Evolutionary conservation across 1,140 invertebrate genomes (phyloP), one percentile per base, ranked within the genome.

Genomic region (Steinernema feltiae): DNA sequence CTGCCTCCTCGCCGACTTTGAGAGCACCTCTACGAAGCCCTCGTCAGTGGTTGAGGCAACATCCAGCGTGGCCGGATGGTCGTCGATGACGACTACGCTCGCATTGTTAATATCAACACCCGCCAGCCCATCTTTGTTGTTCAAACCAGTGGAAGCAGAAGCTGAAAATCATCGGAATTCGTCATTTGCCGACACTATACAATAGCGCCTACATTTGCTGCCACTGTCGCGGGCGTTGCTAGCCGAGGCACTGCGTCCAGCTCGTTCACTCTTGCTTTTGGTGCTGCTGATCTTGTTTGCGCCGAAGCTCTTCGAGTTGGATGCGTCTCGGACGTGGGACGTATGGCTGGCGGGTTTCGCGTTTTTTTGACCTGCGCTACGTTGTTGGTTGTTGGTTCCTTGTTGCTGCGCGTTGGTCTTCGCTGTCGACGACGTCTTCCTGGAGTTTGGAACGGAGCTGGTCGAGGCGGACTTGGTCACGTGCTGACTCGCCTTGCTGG

Each of bases 21-120:
- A 76, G 30, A 29, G 74, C 0, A 94, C 93, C 86, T 94, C 93
- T 86, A 93, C 92, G 86, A 94, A 94, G 48, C 92, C 92, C 85
- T 93, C 92, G 82, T 92, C 89, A 76, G 83, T 86, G 77, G 89
- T 89, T 82, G 86, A 88, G 30, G 88, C 77, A 79, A 89, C 88
- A 48, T 87, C 86, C 70, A 87, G 88, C 0, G 87, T 89, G 74
- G 91, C 89, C 48, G 88, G 88, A 77, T 89, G 88, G 77, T 89
- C 88, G 86, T 90, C 90, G 80, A 90, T 89, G 35, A 90, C 87
- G 48, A 90, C 88, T 72, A 90, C 90, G 87, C 89, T 81, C 80
- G 82, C 80, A 69, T 84, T 73, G 74, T 76, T 86, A 74, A 79
- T 76, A 71, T 79, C 80, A 30, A 86, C 69, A 48, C 78, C 83